Evolutionary conservation across 2,888 invertebrate genomes (phyloP), one percentile per base, ranked within the genome.

Genomic region (Cataglyphis livida): DNA sequence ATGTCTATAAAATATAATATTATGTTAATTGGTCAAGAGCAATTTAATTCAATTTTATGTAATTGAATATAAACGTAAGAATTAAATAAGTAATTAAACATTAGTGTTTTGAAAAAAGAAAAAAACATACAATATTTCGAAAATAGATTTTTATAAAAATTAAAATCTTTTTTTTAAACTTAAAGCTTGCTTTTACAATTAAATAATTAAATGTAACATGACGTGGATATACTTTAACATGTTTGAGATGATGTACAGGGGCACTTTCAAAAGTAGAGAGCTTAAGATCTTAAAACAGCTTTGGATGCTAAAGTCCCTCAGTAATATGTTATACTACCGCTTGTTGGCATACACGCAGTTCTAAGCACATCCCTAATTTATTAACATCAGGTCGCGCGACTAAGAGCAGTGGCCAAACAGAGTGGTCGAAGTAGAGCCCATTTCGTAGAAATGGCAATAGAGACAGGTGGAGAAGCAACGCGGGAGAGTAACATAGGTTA

Each of bases 351-450:
- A 9, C 4, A 68, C 32, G 41, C 59, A 78, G 35, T 70, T 71
- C 25, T 65, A 54, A 79, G 51, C 62, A 73, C 78, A 61, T 61
- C 68, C 25, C 68, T 83, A 70, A 89, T 87, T 86, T 86, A 89
- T 86, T 86, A 89, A 81, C 68, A 75, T 54, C 48, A 78, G 41
- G 74, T 82, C 81, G 76, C 32, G 65, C 62, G 79, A 59, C 64
- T 68, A 66, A 66, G 65, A 10, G 64, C 44, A 76, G 70, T 75
- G 76, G 71, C 65, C 82, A 75, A 51, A 61, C 76, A 28, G 75
- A 64, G 41, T 70, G 68, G 28, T 75, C 61, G 65, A 84, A 79
- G 83, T 82, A 71, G 57, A 41, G 51, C 54, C 18, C 65, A 68
- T 48, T 71, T 61, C 18, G 21, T 61, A 61, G 78, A 79, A 79